A percentile compares a stretch with the other conserved stretches of the same genome.
These are phyloP conservation scores for Felis chaus DNA, from an alignment of 2,113 vertebrate species.

Conservation along the genomic window DNA sequence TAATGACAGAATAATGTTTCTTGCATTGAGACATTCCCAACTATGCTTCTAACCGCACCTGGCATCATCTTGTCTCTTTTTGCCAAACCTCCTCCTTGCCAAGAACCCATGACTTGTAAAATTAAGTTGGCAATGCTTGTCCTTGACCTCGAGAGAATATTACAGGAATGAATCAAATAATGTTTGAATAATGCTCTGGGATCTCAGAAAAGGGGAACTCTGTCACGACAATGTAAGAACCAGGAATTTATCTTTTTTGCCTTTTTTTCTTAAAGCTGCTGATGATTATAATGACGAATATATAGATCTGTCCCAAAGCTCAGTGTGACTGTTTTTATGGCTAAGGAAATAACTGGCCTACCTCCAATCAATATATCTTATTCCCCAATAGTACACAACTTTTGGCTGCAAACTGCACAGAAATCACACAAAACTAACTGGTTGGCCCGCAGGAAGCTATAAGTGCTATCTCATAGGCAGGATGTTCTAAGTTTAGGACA, in stretches of 20 bases:
- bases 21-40: background rate
- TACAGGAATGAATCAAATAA: background rate
- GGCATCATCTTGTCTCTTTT: background rate
- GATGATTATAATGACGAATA: background rate
- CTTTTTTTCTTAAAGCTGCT: background rate
- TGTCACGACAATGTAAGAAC: background rate
- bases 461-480: background rate
- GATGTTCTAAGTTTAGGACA: background rate
- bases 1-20: background rate
- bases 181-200: background rate
- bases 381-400: background rate
- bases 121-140: background rate
- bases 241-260: background rate
- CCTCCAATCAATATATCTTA: background rate
- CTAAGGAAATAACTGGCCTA: background rate
- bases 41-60: background rate
- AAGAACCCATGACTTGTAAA: conserved; percentile 23
- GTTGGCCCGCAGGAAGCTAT: background rate
- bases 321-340: background rate
- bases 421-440: background rate
- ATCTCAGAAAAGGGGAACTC: background rate
- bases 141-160: background rate
- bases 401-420: background rate
- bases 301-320: background rate
- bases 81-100: background rate